Evolutionary conservation across 2,113 vertebrate species (phyloP), one percentile per base, ranked within the genome.

Genomic region (Copsychus sechellarum): DNA sequence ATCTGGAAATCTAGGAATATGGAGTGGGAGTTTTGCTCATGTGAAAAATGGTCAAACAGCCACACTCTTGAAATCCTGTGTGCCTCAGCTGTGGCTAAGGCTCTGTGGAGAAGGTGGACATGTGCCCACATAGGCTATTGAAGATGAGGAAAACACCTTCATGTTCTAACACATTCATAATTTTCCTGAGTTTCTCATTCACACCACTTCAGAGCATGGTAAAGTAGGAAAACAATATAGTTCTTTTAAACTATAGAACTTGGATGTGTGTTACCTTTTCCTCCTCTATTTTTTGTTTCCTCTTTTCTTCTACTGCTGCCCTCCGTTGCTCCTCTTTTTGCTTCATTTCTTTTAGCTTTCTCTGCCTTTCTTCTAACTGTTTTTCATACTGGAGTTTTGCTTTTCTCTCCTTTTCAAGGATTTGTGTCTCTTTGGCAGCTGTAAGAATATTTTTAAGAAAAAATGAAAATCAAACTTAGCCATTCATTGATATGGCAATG

Each of bases 391-490:
- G 98, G n/a, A 99, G 84, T 91, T 98, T 99, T 84, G 99, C 93
- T 94, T 99, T 99, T 88, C 98, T 98, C 80, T 99, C 99, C 73
- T 99, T 98, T 95, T 99, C 99, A 94, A 99, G 97, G 24, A 99
- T 98, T 51, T 99, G 99, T 36, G 98, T 98, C 88, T 99, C 99
- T 88, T 98, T 98, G 80, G 97, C 98, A 90, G 98, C 99, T 99
- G 96, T 34, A 78, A 58, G 45, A 67, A 60, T 42, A 88, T 65
- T 84, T 93, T 88, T 0, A 83, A 95, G 58, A 64, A 95, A 88
- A 89, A 95, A 71, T 42, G 43, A 65, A 95, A 74, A 67, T 79
- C 7, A 72, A 91, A 61, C 13, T 48, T 76, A 76, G 48, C 24
- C 70, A 80, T 51, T 93, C 12, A 70, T 3, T 56, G 40, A 45